phyloP scores from a whole-genome alignment of 1,140 invertebrate species.

The Euborellia annulipes region DNA sequence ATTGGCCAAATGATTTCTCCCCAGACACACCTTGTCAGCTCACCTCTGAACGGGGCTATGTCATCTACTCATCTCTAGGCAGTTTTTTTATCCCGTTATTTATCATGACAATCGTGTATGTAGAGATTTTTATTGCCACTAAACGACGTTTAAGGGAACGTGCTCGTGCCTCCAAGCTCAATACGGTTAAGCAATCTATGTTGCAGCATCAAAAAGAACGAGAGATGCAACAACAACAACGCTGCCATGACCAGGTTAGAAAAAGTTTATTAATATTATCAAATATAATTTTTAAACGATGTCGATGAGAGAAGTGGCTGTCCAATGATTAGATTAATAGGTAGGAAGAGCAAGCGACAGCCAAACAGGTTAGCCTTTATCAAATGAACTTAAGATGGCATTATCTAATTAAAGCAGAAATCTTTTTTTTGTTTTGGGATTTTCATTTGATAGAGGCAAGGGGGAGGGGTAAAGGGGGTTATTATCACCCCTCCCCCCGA shows the following conservation, averaged over 20 bases:
- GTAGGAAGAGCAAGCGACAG: no score
- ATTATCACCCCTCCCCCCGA: no score
- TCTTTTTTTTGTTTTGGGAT: no score
- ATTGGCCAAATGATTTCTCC: constrained; percentile 71
- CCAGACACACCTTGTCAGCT: constrained; percentile 56
- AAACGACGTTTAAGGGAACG: constrained; percentile 61
- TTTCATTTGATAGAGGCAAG: no score
- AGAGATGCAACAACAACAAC: no score
- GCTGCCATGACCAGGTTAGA: constrained; percentile 2
- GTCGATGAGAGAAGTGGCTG: no score
- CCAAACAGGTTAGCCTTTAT: no score
- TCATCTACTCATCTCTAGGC: constrained; percentile 86
- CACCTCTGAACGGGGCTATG: constrained; percentile 74
- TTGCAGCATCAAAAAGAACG: not conserved
- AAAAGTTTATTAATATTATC: constrained; percentile 2
- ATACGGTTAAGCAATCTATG: constrained; percentile 29
- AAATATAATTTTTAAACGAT: no score
- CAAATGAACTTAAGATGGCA: no score
- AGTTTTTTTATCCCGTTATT: constrained; percentile 92
- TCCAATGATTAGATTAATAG: no score
- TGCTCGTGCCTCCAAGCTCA: constrained; percentile 62
- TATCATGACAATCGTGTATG: constrained; percentile 90
- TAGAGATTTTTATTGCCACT: constrained; percentile 86
- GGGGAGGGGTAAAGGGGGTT: no score
- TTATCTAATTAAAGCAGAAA: no score